Evolutionary conservation across 2,888 invertebrate species (phyloP).

Genomic region (Caradrina kadenii): DNA sequence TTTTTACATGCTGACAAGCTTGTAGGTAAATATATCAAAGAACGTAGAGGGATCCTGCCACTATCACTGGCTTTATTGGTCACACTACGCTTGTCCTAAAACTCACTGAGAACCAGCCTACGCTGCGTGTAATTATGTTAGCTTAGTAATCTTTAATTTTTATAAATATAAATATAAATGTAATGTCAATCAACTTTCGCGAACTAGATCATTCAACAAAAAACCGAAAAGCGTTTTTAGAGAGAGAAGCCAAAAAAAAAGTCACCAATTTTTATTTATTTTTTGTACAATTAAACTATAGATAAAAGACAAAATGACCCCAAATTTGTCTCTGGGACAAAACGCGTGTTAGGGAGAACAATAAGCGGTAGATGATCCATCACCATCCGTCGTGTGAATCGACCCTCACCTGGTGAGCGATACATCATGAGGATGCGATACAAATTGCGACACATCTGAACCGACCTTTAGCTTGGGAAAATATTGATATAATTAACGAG

Average conservation of each 20-base stretch:
- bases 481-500: constrained; percentile 59
- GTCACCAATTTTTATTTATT: constrained; percentile 33
- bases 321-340: constrained; percentile 87
- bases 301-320: constrained; percentile 81
- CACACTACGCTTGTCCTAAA: neutral
- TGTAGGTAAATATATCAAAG: constrained; percentile 47
- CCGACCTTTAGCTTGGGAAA: constrained; percentile 62
- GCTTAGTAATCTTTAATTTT: neutral
- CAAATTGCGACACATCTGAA: constrained; percentile 72
- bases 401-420: constrained; percentile 86
- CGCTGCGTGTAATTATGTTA: neutral
- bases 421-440: constrained; percentile 79
- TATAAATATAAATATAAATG: neutral
- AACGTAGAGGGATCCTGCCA: constrained; percentile 11
- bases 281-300: constrained; percentile 73
- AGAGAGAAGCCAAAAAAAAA: constrained; percentile 6
- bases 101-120: neutral
- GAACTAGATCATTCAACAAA: neutral
- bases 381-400: constrained; percentile 87
- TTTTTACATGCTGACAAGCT: constrained; percentile 82
- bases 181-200: neutral
- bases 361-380: constrained; percentile 84
- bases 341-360: constrained; percentile 79
- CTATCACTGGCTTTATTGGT: constrained; percentile 8
- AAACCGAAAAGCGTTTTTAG: neutral